A percentile compares a stretch with the other conserved stretches of the same genome.
phyloP scores from a whole-genome alignment of 2,797 vertebrate species.

The Trachurus trachurus region DNA sequence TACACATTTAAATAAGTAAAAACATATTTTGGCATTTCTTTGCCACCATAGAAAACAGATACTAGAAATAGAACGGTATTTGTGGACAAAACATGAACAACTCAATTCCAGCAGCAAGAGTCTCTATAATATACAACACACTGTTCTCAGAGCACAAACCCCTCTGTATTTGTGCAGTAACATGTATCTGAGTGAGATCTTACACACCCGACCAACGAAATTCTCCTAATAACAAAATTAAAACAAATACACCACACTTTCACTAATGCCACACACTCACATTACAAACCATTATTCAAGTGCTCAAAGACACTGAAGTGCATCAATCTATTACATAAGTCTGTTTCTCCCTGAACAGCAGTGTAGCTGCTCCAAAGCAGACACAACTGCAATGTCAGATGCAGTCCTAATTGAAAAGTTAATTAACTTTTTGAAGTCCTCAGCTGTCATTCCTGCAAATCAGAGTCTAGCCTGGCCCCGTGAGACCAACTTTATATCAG shows the following conservation, averaged over 20 bases:
- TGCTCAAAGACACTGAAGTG: constrained; percentile 52
- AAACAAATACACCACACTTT: constrained; percentile 7
- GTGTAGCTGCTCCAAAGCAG: constrained; percentile 75
- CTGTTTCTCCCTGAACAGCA: constrained; percentile 64
- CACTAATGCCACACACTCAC: constrained; percentile 35
- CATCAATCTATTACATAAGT: constrained; percentile 58
- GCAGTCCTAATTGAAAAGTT: constrained; percentile 96
- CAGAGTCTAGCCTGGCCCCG: constrained; percentile 88
- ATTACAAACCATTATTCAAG: constrained; percentile 55
- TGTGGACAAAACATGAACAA: background rate
- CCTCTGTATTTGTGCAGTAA: background rate
- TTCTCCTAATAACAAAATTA: constrained; percentile 9
- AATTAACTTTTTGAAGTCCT: constrained; percentile 98
- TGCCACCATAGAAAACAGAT: background rate
- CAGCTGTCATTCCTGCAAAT: constrained; percentile 95
- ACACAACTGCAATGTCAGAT: constrained; percentile 88
- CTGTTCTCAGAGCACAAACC: background rate
- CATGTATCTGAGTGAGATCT: background rate
- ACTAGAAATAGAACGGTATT: background rate
- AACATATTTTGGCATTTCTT: background rate
- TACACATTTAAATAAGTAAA: background rate
- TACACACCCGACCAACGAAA: background rate
- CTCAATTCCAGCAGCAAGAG: background rate
- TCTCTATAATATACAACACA: background rate
- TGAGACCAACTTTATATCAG: constrained; percentile 90